phyloP scores from a whole-genome alignment of 2,888 invertebrate species.

The Stenoptilia bipunctidactyla region DNA sequence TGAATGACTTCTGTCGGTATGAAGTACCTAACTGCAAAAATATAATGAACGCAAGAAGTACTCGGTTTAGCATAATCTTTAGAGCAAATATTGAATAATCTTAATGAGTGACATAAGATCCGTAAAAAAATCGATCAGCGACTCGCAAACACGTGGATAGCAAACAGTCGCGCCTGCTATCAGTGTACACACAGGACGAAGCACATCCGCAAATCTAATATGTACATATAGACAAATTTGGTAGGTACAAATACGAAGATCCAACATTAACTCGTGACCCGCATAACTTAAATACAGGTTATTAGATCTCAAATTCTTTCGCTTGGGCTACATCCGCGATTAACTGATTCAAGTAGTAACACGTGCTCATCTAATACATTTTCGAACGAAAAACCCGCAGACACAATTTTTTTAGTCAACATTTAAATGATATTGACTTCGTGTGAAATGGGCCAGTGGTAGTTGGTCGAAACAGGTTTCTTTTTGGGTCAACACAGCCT shows the following conservation, averaged over 20 bases:
- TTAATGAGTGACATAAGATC: slow-evolving; percentile 28
- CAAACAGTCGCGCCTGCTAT: slow-evolving; percentile 43
- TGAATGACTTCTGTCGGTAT: slow-evolving; percentile 29
- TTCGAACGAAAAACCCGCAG: no score
- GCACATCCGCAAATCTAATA: background rate
- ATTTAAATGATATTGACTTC: no score
- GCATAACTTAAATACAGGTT: slow-evolving; percentile 51
- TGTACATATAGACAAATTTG: slow-evolving; percentile 27
- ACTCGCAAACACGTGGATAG: slow-evolving; percentile 34
- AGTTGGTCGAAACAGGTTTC: no score
- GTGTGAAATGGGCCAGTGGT: no score
- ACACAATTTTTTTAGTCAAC: no score
- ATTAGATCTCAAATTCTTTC: slow-evolving; percentile 30
- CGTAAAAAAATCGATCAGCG: slow-evolving; percentile 36
- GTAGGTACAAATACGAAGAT: slow-evolving; percentile 22
- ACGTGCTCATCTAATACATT: no score
- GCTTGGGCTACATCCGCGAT: slow-evolving; percentile 32
- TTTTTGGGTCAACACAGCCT: no score
- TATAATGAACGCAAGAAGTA: background rate
- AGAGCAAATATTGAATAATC: slow-evolving; percentile 14
- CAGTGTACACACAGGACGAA: slow-evolving; percentile 24
- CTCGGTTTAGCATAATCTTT: background rate
- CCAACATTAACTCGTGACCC: slow-evolving; percentile 39
- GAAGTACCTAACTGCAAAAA: slow-evolving; percentile 4
- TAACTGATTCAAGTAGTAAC: no score